phyloP scores from a whole-genome alignment of 1,140 invertebrate genomes.

The Drosophila parabipectinata region DNA sequence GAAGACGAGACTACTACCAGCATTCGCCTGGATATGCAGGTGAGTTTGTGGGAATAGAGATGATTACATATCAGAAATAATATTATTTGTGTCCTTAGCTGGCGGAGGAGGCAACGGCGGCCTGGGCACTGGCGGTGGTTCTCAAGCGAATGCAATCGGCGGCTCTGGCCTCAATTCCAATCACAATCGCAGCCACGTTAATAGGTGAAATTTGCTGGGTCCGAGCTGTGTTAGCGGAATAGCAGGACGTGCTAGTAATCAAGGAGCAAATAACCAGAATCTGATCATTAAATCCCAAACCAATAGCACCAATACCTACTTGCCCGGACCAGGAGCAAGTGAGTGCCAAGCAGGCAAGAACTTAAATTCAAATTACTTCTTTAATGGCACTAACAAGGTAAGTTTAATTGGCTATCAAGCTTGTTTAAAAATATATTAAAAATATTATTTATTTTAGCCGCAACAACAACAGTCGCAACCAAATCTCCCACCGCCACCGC shows the following conservation, averaged over 20 bases:
- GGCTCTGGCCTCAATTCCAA: constrained; percentile 70
- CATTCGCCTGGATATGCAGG: constrained; percentile 77
- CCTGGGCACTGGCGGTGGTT: constrained; percentile 20
- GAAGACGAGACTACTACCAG: constrained; percentile 77
- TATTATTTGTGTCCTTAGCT: background rate
- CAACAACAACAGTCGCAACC: constrained; percentile 3
- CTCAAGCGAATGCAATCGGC: constrained; percentile 67
- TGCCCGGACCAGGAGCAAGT: constrained; percentile 30
- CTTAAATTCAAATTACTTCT: constrained; percentile 32
- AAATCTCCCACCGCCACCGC: constrained; percentile 4
- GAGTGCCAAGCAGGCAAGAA: constrained; percentile 45
- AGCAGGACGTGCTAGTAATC: constrained; percentile 43
- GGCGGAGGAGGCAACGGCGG: constrained; percentile 31
- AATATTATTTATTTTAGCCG: constrained; percentile 10
- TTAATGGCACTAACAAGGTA: constrained; percentile 50
- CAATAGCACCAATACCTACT: constrained; percentile 40
- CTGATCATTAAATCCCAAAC: constrained; percentile 54
- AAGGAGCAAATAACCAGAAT: constrained; percentile 54
- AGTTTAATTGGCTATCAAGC: background rate
- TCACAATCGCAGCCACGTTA: constrained; percentile 83
- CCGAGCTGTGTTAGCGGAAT: constrained; percentile 45
- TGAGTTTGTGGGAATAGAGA: constrained; percentile 11
- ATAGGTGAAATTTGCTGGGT: constrained; percentile 81
- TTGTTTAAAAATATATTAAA: background rate
- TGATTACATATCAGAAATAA: background rate